Base-by-base conservation (phyloP, 2,113 vertebrate species). In the Sciurus niger region DNA sequence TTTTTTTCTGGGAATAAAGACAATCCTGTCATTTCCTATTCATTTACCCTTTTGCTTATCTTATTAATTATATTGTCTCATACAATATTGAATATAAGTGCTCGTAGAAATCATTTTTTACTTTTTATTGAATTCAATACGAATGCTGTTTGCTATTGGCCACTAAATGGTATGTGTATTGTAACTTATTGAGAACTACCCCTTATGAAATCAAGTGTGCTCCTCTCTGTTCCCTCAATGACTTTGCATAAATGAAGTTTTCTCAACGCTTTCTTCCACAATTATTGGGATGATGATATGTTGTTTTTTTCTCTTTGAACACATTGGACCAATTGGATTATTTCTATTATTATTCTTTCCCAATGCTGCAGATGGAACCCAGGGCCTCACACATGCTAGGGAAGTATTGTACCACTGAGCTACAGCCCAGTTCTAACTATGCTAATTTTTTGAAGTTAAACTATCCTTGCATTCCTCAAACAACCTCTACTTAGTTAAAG, bases 101-200 rank as follows among this genome's bases (percentile, higher is more conserved):
- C 12, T 51, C 22, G 40, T 20, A 40, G 12, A 22, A 37, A 83
- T 60, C 2, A 43, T 40, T 94, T 93, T 78, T 72, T 24, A 37
- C 73, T 70, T 74, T 3, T 43, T 63, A 74, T 92, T 93, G 91
- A 84, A 82, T 85, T 93, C 51, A 51, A 55, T 51, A 80, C 32
- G 77, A 72, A 85, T 51, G 37, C 28, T 60, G 90, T 67, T 78
- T 73, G 30, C 53, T 84, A 6, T 72, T 32, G 13, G 53, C 28
- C 58, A 46, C 32, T 58, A 58, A 77, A 74, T 30, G 20, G 6
- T 12, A 3, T 18, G 17, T n/a, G 2, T 43, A 10, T 18, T 79
- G 1, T 32, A 51, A 67, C 40, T 9, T 89, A 40, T 58, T 37
- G 34, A 55, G 65, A 63, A 74, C 65, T 55, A 48, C 6, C 20